Percentiles rank a stretch among this genome's conserved stretches.
phyloP scores from a whole-genome alignment of 2,113 vertebrate genomes.

The Crotophaga sulcirostris region DNA sequence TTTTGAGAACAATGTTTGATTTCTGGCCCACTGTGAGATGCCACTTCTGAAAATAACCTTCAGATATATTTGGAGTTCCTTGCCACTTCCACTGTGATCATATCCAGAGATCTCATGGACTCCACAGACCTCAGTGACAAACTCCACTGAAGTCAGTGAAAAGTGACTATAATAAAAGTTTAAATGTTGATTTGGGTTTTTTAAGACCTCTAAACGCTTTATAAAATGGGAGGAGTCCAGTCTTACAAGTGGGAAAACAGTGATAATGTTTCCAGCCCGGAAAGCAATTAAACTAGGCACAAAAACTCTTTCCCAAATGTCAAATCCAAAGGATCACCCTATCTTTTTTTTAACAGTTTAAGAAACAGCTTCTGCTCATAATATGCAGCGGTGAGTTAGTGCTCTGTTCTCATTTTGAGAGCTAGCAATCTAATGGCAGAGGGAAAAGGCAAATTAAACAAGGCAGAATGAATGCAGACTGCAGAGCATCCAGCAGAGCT shows the following conservation, averaged over 20 bases:
- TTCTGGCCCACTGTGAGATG: background rate
- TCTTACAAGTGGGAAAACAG: background rate
- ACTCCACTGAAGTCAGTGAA: background rate
- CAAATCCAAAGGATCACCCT: background rate
- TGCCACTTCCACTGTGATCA: background rate
- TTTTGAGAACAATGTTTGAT: background rate
- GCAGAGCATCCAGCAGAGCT: conserved; percentile 32
- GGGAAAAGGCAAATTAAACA: conserved; percentile 46
- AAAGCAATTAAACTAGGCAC: background rate
- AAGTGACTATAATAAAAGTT: background rate
- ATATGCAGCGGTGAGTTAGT: background rate
- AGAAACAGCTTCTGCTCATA: background rate
- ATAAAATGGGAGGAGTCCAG: background rate
- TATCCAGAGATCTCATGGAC: background rate
- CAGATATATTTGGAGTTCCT: background rate
- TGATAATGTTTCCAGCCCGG: background rate
- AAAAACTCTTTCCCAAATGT: background rate
- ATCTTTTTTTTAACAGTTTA: background rate
- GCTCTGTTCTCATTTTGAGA: background rate
- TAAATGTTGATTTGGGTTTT: background rate
- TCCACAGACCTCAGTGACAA: background rate
- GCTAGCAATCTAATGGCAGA: background rate
- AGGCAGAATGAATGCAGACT: conserved; percentile 23
- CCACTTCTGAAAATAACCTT: background rate
- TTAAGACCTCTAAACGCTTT: background rate